Conservation (phyloP, 2,113 vertebrate species). For the Muntiacus reevesi region DNA sequence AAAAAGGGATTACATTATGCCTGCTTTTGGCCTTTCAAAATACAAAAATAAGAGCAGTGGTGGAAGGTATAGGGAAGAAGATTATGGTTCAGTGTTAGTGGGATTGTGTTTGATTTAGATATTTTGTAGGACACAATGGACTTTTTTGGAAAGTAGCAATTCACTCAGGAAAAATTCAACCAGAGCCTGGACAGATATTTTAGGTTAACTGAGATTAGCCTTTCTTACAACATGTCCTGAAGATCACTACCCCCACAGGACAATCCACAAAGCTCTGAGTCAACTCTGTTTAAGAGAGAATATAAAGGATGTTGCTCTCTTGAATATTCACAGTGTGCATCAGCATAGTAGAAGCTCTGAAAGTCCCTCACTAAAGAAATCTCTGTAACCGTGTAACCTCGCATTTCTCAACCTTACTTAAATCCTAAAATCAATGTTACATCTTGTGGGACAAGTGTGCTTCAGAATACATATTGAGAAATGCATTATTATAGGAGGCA, state of each 20-base stretch:
- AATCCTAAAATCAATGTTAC: not conserved
- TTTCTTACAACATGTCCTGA: not conserved
- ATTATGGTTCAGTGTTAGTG: not conserved
- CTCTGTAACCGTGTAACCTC: not conserved
- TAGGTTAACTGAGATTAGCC: not conserved
- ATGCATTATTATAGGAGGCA: not conserved
- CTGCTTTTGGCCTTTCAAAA: not conserved
- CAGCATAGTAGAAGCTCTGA: not conserved
- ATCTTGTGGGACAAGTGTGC: not conserved
- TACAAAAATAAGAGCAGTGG: not conserved
- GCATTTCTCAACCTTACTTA: not conserved
- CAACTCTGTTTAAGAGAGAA: not conserved
- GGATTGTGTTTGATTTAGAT: not conserved
- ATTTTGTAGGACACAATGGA: not conserved
- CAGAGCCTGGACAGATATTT: not conserved
- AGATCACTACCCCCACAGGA: not conserved
- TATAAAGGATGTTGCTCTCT: accelerated
- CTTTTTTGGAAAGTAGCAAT: not conserved
- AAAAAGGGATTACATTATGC: not conserved
- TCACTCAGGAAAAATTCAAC: not conserved
- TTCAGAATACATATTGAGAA: not conserved
- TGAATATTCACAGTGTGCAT: not conserved
- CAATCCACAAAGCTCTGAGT: not conserved
- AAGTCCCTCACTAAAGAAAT: not conserved
- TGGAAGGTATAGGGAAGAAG: not conserved